Conservation (phyloP, 2,113 vertebrate genomes). For the Rostratula benghalensis region DNA sequence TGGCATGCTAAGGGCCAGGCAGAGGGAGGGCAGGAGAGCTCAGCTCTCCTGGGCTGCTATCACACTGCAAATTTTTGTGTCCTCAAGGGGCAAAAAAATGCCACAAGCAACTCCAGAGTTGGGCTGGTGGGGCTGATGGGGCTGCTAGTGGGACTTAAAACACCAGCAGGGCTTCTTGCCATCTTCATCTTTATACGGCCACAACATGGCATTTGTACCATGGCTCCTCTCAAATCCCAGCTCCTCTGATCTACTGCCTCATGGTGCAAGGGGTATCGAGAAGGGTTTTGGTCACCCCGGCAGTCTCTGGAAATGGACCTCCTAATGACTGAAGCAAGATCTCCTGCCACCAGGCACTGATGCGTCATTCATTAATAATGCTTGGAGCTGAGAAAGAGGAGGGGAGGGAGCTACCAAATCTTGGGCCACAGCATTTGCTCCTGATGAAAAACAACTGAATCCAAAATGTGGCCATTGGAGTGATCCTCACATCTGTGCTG, state of each 20-base stretch:
- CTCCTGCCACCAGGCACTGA: not conserved
- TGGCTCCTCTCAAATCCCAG: not conserved
- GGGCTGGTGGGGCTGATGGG: not conserved
- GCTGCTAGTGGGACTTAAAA: not conserved
- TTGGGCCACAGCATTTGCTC: not conserved
- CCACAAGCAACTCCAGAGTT: not conserved
- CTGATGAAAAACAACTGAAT: not conserved
- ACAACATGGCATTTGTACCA: fast-evolving
- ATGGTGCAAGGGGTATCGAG: not conserved
- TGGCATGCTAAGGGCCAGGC: not conserved
- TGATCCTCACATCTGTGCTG: not conserved
- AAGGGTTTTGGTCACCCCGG: not conserved
- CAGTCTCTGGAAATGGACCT: not conserved
- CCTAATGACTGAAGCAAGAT: not conserved
- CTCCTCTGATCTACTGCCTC: not conserved
- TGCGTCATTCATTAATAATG: not conserved
- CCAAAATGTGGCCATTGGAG: not conserved
- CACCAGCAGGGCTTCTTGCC: not conserved
- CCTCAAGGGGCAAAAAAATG: not conserved
- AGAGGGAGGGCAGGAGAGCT: not conserved
- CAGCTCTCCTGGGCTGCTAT: not conserved
- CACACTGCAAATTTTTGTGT: not conserved
- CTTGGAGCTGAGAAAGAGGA: not conserved
- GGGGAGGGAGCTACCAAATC: not conserved
- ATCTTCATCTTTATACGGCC: not conserved